Percentiles rank a stretch among this genome's conserved stretches.
phyloP scores from a whole-genome alignment of 1,140 invertebrate species.

The Reticulitermes speratus region DNA sequence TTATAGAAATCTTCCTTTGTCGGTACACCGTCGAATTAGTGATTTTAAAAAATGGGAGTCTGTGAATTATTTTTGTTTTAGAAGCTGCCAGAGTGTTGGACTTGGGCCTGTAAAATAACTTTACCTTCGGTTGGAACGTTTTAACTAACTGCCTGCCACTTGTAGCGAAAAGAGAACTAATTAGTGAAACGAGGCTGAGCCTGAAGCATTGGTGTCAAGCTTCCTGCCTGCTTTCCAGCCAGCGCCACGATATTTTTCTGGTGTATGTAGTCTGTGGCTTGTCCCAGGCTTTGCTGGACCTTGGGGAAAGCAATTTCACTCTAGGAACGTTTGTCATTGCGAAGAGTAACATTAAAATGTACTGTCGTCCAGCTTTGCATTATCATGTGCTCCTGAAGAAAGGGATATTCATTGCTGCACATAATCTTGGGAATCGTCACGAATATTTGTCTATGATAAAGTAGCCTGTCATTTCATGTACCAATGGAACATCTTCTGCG shows the following conservation, averaged over 20 bases:
- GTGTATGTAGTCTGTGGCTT: background rate
- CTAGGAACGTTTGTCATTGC: background rate
- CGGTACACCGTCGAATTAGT: background rate
- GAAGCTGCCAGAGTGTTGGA: background rate
- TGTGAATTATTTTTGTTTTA: background rate
- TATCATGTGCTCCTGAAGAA: background rate
- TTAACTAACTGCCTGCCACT: background rate
- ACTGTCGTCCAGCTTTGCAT: background rate
- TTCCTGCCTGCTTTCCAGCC: background rate
- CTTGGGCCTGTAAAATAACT: background rate
- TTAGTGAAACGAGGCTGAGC: background rate
- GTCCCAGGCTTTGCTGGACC: background rate
- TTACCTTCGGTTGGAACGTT: background rate
- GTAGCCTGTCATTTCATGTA: too few relatives aligned
- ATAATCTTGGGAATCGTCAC: too few relatives aligned
- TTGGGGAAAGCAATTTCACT: background rate
- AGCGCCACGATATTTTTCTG: background rate
- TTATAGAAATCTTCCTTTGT: too few relatives aligned
- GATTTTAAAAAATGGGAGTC: background rate
- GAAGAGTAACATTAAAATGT: background rate
- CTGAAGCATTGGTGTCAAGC: background rate
- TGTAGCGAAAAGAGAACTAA: conserved; percentile 9
- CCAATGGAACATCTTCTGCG: too few relatives aligned
- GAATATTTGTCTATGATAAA: too few relatives aligned
- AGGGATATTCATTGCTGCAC: too few relatives aligned